Conservation (phyloP, 2,113 vertebrate genomes). For the Trochalopteron elliotii region DNA sequence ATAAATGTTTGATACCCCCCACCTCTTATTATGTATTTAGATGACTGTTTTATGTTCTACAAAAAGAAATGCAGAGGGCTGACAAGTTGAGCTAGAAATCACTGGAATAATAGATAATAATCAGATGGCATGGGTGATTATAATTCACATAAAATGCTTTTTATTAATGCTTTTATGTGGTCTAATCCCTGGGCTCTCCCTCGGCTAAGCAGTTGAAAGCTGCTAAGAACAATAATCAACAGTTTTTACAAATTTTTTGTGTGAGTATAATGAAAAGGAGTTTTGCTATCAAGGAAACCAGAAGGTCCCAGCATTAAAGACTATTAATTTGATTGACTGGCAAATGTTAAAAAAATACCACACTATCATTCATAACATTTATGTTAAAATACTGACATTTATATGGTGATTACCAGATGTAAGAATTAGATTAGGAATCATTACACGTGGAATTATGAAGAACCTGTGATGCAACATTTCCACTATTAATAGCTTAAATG, state of each 20-base stretch:
- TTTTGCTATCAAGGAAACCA: not conserved
- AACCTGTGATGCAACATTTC: not conserved
- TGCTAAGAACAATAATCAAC: not conserved
- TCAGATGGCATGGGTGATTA: not conserved
- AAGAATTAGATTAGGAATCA: conserved; percentile 13
- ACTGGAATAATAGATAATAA: not conserved
- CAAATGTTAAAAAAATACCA: not conserved
- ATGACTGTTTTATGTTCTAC: not conserved
- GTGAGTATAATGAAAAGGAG: not conserved
- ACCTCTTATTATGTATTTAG: not conserved
- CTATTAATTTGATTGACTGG: not conserved
- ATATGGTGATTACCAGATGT: not conserved
- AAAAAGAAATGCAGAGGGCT: not conserved
- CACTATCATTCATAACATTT: not conserved
- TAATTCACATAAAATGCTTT: not conserved
- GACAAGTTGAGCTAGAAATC: not conserved
- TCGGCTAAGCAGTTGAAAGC: not conserved
- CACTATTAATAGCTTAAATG: not conserved
- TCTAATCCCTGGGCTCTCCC: not conserved
- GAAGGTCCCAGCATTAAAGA: not conserved
- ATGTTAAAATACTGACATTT: conserved; percentile 6
- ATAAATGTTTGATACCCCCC: not conserved
- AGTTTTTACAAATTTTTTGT: not conserved
- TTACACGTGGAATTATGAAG: not conserved
- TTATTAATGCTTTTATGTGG: not conserved